Percentiles rank a stretch among this genome's conserved stretches.
Evolutionary conservation across 2,888 invertebrate genomes (phyloP).

Genomic region (Himalopsyche anomala): DNA sequence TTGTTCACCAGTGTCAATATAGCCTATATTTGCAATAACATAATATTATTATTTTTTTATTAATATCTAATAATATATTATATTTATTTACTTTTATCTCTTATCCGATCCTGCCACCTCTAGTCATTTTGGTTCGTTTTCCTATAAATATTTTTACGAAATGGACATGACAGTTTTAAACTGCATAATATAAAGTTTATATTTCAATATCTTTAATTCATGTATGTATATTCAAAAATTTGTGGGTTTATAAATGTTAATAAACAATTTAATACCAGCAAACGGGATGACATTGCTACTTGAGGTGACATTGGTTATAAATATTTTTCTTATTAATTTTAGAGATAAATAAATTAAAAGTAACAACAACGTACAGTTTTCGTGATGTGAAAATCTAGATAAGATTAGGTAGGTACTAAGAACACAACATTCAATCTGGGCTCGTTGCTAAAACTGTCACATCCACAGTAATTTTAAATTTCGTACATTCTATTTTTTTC

Average conservation of each 20-base stretch:
- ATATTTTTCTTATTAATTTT: too few species aligned
- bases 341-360: too few species aligned
- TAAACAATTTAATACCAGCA: too few species aligned
- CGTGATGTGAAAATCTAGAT: too few species aligned
- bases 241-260: too few species aligned
- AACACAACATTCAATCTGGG: not conserved
- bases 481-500: slow-evolving; percentile 19
- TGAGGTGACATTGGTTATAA: too few species aligned
- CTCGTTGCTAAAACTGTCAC: not conserved
- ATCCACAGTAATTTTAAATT: slow-evolving; percentile 38
- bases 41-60: slow-evolving; percentile 9
- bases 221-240: too few species aligned
- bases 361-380: too few species aligned
- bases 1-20: slow-evolving; percentile 40
- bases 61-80: not conserved
- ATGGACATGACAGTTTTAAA: slow-evolving; percentile 38
- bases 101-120: slow-evolving; percentile 34
- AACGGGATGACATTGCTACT: too few species aligned
- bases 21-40: slow-evolving; percentile 43
- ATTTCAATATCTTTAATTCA: too few species aligned
- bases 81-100: slow-evolving; percentile 32
- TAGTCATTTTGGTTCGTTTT: slow-evolving; percentile 43
- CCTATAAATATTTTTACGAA: slow-evolving; percentile 38
- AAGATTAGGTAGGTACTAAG: too few species aligned
- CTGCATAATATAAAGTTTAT: too few species aligned